phyloP scores from a whole-genome alignment of 2,113 vertebrate species.

The Albula goreensis region DNA sequence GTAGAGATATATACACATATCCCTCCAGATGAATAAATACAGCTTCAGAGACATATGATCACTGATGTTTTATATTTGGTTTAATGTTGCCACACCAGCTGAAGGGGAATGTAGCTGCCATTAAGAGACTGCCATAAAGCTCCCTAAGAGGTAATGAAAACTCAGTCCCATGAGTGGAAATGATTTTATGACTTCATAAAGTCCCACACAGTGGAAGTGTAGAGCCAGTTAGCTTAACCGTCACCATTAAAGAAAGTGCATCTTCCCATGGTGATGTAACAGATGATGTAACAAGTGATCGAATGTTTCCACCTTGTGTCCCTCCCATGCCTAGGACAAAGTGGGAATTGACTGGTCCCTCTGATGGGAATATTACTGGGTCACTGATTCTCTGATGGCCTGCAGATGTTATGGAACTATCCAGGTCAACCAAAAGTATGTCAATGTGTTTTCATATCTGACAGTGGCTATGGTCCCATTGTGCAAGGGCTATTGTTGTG shows the following conservation, averaged over 20 bases:
- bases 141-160: not conserved
- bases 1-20: not conserved
- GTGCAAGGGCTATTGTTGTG: not conserved
- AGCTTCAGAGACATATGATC: not conserved
- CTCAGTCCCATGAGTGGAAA: not conserved
- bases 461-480: not conserved
- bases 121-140: not conserved
- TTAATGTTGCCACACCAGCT: not conserved
- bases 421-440: not conserved
- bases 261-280: not conserved
- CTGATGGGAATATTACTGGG: not conserved
- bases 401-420: not conserved
- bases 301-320: not conserved
- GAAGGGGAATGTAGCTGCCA: not conserved
- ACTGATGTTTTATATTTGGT: not conserved
- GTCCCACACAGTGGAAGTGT: not conserved
- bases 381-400: not conserved
- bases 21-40: not conserved
- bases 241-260: too few relatives aligned
- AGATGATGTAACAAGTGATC: not conserved
- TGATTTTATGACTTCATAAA: constrained; percentile 1
- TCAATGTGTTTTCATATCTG: not conserved
- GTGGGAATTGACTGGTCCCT: not conserved
- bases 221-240: not conserved
- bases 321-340: not conserved